Conservation (phyloP, 1,140 invertebrate genomes). For the Mactra quadrangularis region DNA sequence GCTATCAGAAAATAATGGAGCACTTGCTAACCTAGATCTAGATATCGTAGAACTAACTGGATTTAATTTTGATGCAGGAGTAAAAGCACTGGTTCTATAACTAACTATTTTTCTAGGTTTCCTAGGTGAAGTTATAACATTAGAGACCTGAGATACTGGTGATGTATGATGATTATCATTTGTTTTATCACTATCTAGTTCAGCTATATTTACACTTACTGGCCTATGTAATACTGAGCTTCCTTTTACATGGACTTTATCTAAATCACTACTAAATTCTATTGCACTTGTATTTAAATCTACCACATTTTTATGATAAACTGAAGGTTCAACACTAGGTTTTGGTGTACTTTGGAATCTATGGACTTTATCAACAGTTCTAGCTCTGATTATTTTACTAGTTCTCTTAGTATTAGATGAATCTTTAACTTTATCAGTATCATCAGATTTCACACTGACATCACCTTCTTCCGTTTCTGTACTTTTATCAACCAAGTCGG, state of each 20-base stretch:
- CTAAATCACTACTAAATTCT: conserved; percentile 36
- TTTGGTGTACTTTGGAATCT: conserved; percentile 27
- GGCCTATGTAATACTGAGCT: conserved; percentile 37
- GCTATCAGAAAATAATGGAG: neutral
- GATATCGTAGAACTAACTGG: conserved; percentile 53
- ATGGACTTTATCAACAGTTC: conserved; percentile 7
- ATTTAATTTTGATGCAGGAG: conserved; percentile 29
- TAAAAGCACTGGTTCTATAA: conserved; percentile 56
- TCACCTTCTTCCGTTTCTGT: conserved; percentile 32
- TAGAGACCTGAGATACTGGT: conserved; percentile 1
- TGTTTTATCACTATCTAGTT: conserved; percentile 6
- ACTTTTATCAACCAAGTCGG: conserved; percentile 35
- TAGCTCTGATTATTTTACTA: neutral
- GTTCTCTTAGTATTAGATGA: neutral
- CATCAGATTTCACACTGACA: conserved; percentile 1
- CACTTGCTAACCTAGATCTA: conserved; percentile 41
- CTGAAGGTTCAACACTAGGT: no score
- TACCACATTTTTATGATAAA: no score
- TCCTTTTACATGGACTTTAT: conserved; percentile 20
- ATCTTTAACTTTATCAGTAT: neutral
- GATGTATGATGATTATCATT: neutral
- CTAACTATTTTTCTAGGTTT: conserved; percentile 57
- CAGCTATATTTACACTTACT: conserved; percentile 30
- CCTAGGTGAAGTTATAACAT: conserved; percentile 9
- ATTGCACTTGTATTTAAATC: conserved; percentile 34